Evolutionary conservation across 2,113 vertebrate species (phyloP).

Genomic region (Athene noctua): DNA sequence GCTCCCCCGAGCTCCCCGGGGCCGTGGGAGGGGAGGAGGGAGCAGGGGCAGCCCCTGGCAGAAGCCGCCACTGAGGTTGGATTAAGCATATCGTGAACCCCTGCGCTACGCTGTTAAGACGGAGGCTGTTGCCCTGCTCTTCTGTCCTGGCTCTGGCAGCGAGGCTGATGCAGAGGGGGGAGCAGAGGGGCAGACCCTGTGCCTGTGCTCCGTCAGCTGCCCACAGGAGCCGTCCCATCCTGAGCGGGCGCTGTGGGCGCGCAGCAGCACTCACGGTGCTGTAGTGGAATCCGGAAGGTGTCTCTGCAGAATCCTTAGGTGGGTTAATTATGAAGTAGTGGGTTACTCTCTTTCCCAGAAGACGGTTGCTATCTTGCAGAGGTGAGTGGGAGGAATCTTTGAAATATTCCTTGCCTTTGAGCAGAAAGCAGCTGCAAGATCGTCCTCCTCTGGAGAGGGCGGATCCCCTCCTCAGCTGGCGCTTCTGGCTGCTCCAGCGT

Average conservation of each 20-base stretch:
- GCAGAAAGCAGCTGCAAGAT: background rate
- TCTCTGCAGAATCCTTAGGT: background rate
- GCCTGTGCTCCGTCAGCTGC: background rate
- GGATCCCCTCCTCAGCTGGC: background rate
- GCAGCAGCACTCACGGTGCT: fast-evolving
- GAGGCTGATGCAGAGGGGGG: background rate
- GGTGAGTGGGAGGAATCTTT: background rate
- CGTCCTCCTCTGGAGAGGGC: background rate
- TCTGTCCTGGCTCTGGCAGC: background rate
- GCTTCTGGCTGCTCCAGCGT: background rate
- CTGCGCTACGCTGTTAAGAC: background rate
- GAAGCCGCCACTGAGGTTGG: background rate
- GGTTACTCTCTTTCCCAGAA: background rate
- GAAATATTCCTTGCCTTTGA: background rate
- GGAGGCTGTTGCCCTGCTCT: background rate
- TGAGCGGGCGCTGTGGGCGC: background rate
- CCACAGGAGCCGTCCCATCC: fast-evolving
- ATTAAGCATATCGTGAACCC: background rate
- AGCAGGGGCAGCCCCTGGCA: background rate
- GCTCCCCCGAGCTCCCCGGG: background rate
- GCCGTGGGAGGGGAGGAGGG: background rate
- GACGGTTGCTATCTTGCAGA: background rate
- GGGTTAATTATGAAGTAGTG: background rate
- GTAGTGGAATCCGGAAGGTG: background rate
- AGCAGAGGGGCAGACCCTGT: background rate